Evolutionary conservation across 2,113 vertebrate genomes (phyloP), one percentile per base, ranked within the genome.

Genomic region (Anthoscopus minutus): DNA sequence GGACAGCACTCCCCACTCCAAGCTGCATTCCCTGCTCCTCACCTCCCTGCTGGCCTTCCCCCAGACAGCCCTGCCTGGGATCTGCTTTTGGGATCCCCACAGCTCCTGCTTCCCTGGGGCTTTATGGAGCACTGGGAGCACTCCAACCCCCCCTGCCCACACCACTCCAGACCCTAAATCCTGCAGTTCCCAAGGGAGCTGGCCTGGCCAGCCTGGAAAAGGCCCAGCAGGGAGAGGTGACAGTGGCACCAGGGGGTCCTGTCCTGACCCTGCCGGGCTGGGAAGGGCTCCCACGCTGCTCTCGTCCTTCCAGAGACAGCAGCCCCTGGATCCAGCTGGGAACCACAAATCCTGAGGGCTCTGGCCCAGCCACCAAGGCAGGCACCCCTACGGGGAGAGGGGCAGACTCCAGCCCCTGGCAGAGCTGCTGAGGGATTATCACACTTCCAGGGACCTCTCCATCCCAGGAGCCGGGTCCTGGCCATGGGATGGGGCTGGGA

Each of bases 1-100:
- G 2, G 37, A 13, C 17, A 15, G 7, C 1, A n/a, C n/a, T n/a
- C 4, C 13, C 10, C 4, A 4, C 5, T 6, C 22, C 6, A 2
- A 78, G n/a, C 48, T 1, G 37, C 19, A 40, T 4, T n/a, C 74
- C 45, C 74, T 40, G 47, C 30, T 28, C 57, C 48, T 62, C 45
- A 21, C 6, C 21, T 19, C 13, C 72, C 57, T 1, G 11, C 15
- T 3, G 23, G 13, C 13, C 2, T 25, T 7, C n/a, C 27, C 53
- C 50, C 60, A 4, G 2, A n/a, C 6, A n/a, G 7, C 11, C 6
- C 38, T 3, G 22, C 11, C 23, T 1, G 0, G 1, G 58, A 10
- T n/a, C 13, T 15, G 16, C 13, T 40, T 23, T 10, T 0, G 2
- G 38, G 17, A 4, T 70, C 42, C 58, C 4, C 0, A 4, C 54